Conservation (phyloP, 2,888 invertebrate genomes). For the Apotomis turbidana region DNA sequence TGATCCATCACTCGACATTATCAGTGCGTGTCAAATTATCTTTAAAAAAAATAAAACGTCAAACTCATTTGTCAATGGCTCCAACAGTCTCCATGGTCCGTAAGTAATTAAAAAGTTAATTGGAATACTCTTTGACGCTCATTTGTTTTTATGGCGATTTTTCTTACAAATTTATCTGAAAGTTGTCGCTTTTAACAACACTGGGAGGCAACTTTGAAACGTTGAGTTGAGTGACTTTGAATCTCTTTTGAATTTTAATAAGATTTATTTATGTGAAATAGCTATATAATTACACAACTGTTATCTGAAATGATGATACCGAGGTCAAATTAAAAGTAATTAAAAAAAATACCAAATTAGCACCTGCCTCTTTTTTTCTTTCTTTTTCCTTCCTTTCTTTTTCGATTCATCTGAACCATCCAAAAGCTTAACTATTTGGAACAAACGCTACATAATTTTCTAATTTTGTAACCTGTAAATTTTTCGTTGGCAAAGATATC, state of each 20-base stretch:
- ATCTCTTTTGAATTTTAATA: neutral
- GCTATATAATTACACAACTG: too few species aligned
- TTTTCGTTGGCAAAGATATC: neutral
- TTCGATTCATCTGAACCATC: neutral
- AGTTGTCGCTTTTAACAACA: neutral
- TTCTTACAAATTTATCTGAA: slow-evolving; percentile 18
- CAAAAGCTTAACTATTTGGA: neutral
- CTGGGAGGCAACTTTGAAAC: neutral
- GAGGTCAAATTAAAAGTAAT: too few species aligned
- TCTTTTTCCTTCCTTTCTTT: too few species aligned
- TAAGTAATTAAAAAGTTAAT: slow-evolving; percentile 65
- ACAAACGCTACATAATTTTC: neutral
- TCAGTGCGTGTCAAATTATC: slow-evolving; percentile 58
- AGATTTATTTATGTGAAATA: neutral
- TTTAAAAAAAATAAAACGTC: slow-evolving; percentile 46
- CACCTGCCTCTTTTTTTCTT: too few species aligned
- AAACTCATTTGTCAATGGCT: slow-evolving; percentile 62
- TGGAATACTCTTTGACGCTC: slow-evolving; percentile 50
- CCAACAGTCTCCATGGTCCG: slow-evolving; percentile 56
- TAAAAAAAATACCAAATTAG: too few species aligned
- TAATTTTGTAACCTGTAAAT: neutral
- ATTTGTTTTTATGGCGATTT: slow-evolving; percentile 44
- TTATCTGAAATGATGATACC: too few species aligned
- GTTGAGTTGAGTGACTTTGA: neutral
- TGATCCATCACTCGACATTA: slow-evolving; percentile 61